Base-by-base conservation (phyloP, 35 echinoderm and acorn worm species). In the Diadema setosum region DNA sequence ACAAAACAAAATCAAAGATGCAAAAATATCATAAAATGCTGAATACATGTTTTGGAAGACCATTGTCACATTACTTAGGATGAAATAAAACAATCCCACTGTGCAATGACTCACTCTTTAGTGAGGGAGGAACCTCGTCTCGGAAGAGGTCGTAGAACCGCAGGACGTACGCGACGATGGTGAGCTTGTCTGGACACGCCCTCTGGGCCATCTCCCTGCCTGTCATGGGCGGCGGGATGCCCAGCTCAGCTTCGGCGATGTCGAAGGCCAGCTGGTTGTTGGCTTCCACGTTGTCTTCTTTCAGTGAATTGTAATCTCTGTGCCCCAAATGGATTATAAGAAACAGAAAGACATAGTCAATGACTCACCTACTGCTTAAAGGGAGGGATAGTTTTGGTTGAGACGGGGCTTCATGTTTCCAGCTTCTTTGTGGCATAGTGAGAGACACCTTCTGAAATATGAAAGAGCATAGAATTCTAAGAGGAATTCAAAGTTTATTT, bases 211-310 rank as follows among this genome's bases (percentile, higher is more conserved):
- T 94, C 46, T 99, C 93, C 20, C 89, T 92, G 39, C 92, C 96
- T 6, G 93, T 89, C 93, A 94, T 94, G 18, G 58, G 59, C 0
- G 92, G 96, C 31, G 86, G 55, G 42, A 99, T 99, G 1, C 93
- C 93, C 17, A 99, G 85, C 59, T 99, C 93, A 6, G 83, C 25
- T 65, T 99, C 96, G 2, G 96, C 92, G 40, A 92, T 69, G 58
- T 95, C 93, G 61, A 99, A 95, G 27, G 96, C 96, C 42, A 99
- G 83, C 78, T 99, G 96, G 74, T 99, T 99, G 58, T 99, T 99
- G 29, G 86, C 33, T 0, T 83, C 86, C 1, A 99, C 67, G 61
- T 99, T 82, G 17, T 92, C 73, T 61, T 75, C 69, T 33, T 88
- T 87, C 29, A 99, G 73, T 5, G 82, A 86, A 55, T 99, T 26